Base-by-base conservation (phyloP, 2,797 vertebrate species). In the Hoplostethus atlanticus region DNA sequence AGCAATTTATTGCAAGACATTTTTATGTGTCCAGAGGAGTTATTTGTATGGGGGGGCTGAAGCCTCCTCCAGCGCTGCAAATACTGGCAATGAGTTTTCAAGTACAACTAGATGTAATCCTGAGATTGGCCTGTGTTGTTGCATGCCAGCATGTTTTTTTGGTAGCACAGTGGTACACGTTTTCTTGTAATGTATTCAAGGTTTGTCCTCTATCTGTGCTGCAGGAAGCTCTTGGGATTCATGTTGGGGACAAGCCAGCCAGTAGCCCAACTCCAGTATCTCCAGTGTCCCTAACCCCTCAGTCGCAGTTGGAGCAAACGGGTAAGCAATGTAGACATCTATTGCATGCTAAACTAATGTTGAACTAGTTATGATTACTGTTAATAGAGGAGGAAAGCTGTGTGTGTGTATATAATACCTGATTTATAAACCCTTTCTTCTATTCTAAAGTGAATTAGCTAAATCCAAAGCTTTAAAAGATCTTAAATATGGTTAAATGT, bases 161-260 rank as follows among this genome's bases (percentile, higher is more conserved):
- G 3, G 48, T 4, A 12, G 51, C 46, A 10, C 17, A 10, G 3
- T 55, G 10, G n/a, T 46, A 11, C 40, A 66, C 2, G 34, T 36
- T 56, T 7, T 28, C 28, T 28, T 58, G 10, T 15, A 11, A 52
- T 28, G 16, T 48, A 2, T 55, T 69, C 25, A 40, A 28, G 13
- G 36, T 61, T 30, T 40, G 15, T 17, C 71, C 3, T 64, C 17
- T 28, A 2, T 75, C 59, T 73, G 4, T 80, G 40, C 66, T 5
- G 72, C 84, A 95, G 95, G 91, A 95, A 75, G 92, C 92, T 9
- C 88, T 95, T 25, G 90, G 93, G 4, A 59, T 85, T 82, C 93
- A 94, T 21, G 40, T 86, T 8, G 70, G 71, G 51, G 89, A 92
- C 64, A 82, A 68, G 46, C 69, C 73, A 6, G 40, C 70, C 16